These are phyloP conservation scores for Hemibagrus wyckioides DNA, from an alignment of 2,113 vertebrate species.

Conservation along the genomic window DNA sequence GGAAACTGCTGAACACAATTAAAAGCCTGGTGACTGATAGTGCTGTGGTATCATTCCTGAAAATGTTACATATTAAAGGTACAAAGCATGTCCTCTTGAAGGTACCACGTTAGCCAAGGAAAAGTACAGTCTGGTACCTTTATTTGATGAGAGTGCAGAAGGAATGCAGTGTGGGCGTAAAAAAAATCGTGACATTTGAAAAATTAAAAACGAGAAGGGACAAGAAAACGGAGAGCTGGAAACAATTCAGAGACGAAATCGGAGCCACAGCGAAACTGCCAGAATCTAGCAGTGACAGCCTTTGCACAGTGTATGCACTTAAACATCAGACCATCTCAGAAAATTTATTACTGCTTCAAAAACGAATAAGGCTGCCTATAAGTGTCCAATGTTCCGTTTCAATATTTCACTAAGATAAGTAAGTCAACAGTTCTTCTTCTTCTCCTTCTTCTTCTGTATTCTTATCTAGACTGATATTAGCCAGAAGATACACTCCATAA, in stretches of 20 bases:
- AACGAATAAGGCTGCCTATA: constrained; percentile 37
- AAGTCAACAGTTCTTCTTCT: constrained; percentile 12
- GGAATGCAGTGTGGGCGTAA: neutral
- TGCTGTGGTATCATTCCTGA: neutral
- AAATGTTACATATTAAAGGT: neutral
- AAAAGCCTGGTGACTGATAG: no score
- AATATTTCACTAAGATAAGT: constrained; percentile 43
- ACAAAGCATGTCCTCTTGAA: neutral
- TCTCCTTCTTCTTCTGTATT: neutral
- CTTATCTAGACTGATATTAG: neutral
- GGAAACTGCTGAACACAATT: no score
- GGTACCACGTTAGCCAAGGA: neutral
- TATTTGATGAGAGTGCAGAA: neutral
- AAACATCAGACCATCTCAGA: constrained; percentile 14
- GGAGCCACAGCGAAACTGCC: neutral
- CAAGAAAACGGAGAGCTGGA: neutral
- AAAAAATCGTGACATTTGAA: constrained; percentile 16
- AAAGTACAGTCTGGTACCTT: neutral
- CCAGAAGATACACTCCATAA: neutral
- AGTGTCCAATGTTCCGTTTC: constrained; percentile 26
- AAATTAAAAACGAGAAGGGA: neutral
- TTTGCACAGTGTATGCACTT: neutral
- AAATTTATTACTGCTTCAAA: constrained; percentile 47
- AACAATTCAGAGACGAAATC: neutral
- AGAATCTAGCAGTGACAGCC: constrained; percentile 3